Base-by-base conservation (phyloP, 2,888 invertebrate genomes). In the Macrosiphum euphorbiae region DNA sequence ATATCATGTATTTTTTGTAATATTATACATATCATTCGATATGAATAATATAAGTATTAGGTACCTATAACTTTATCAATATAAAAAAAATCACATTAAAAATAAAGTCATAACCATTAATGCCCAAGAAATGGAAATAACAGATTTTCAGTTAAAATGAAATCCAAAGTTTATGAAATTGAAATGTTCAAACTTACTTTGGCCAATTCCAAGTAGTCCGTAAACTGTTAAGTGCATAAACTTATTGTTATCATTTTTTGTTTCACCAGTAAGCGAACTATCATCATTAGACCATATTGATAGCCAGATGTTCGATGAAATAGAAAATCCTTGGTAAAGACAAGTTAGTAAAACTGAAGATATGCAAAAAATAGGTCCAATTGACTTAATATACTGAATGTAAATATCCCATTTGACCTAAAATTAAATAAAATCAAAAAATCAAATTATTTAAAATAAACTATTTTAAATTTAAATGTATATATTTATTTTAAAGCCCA, bases 171-270 rank as follows among this genome's bases (percentile, higher is more conserved):
- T 44, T 44, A 47, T 47, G 11, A 47, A 47, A 47, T 11, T 47
- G 47, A 10, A 67, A 67, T n/a, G 13, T 67, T 67, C 16, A n/a
- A 86, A 85, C 61, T 41, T 97, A 98, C 98, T 98, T 97, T 99
- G 98, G 94, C 98, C 98, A 95, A 98, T 96, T 95, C 99, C 99
- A 94, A 99, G 97, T 44, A 97, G 98, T 94, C 98, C 98, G 96
- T 98, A 99, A n/a, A 98, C 98, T 92, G 98, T 98, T 94, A 99
- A 97, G 95, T 98, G 98, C 96, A 98, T 96, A 95, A 98, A 97
- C 94, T 98, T 96, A 95, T 96, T 96, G 3, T 96, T 95, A 3
- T 96, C 96, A 94, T 95, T 95, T 94, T 94, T 88, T 24, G 94
- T 95, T 84, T 95, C 95, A 47, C 95, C 95, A 47, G 94, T 92